A percentile compares a stretch with the other conserved stretches of the same genome.
These are phyloP conservation scores for Coluber constrictor DNA, from an alignment of 2,797 vertebrate genomes.

Conservation along the genomic window DNA sequence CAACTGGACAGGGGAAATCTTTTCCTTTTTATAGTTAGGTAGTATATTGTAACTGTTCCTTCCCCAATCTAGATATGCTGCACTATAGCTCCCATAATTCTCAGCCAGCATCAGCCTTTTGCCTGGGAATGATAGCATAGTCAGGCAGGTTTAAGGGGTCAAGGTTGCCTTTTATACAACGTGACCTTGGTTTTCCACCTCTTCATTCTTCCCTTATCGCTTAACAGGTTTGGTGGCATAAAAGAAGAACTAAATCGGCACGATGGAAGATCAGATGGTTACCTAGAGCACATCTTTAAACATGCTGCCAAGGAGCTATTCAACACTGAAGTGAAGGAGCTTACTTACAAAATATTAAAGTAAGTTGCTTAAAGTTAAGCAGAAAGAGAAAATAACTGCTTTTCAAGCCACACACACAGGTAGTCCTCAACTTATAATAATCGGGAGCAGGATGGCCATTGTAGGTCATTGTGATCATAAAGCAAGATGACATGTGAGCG, in stretches of 20 bases:
- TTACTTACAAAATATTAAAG: slow-evolving; percentile 89
- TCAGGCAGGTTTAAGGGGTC: background rate
- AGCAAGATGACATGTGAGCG: background rate
- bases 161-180: background rate
- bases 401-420: background rate
- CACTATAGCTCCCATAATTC: background rate
- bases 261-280: slow-evolving; percentile 87
- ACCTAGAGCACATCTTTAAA: slow-evolving; percentile 91
- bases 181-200: background rate
- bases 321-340: slow-evolving; percentile 83
- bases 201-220: background rate
- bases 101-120: background rate
- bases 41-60: background rate
- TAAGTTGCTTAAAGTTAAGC: slow-evolving; percentile 50
- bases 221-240: slow-evolving; percentile 78
- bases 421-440: background rate
- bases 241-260: slow-evolving; percentile 77
- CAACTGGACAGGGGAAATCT: background rate
- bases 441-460: background rate
- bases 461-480: background rate
- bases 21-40: background rate
- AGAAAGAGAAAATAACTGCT: background rate
- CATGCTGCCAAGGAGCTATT: slow-evolving; percentile 93
- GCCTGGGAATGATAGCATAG: background rate
- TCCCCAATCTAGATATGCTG: background rate